Evolutionary conservation across 2,797 vertebrate species (phyloP).

Genomic region (Austrolebias charrua): DNA sequence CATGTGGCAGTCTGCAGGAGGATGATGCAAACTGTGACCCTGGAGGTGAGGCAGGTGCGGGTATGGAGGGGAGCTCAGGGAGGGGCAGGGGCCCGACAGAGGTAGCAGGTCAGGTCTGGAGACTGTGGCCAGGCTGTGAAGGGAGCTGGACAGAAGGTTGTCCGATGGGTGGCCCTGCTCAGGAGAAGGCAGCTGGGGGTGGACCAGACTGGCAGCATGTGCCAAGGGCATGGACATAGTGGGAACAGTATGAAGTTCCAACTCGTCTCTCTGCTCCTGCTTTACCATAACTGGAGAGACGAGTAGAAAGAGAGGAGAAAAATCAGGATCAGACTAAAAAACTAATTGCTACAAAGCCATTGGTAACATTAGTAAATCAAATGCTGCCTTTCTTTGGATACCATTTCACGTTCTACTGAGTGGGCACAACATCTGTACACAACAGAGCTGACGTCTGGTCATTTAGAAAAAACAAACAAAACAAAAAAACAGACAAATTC

Average conservation of each 20-base stretch:
- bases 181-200: conserved; percentile 87
- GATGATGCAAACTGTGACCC: conserved; percentile 84
- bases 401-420: not conserved
- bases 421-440: not conserved
- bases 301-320: conserved; percentile 1
- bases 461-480: not conserved
- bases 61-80: conserved; percentile 86
- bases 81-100: conserved; percentile 77
- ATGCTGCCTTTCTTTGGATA: too few relatives aligned
- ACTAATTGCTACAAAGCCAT: too few relatives aligned
- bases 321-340: not conserved
- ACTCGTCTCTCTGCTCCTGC: conserved; percentile 92
- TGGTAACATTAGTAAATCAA: too few relatives aligned
- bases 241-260: conserved; percentile 84
- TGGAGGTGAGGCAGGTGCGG: conserved; percentile 90
- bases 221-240: conserved; percentile 81
- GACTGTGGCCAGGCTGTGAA: conserved; percentile 85
- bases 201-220: conserved; percentile 79
- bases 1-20: conserved; percentile 88
- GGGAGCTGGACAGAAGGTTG: conserved; percentile 85
- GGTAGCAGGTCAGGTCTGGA: conserved; percentile 84
- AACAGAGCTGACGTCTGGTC: not conserved
- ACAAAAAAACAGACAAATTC: not conserved
- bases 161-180: conserved; percentile 87
- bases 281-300: conserved; percentile 88